Percentiles rank a stretch among this genome's conserved stretches.
phyloP scores from a whole-genome alignment of 2,797 vertebrate genomes.

The Streptopelia turtur region DNA sequence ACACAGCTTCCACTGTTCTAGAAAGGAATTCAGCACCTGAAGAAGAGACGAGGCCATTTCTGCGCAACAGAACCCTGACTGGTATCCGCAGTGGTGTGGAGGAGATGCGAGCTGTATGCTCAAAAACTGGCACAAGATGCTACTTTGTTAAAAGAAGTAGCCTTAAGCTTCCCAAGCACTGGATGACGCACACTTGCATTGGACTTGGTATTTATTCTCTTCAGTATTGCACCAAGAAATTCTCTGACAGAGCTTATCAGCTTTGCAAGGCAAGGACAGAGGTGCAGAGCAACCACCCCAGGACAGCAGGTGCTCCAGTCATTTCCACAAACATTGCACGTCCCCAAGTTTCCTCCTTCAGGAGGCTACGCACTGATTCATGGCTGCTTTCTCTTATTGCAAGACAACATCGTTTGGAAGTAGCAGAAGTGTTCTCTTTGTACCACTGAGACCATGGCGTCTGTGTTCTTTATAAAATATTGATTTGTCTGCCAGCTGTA shows the following conservation, averaged over 20 bases:
- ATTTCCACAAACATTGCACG: background rate
- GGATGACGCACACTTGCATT: background rate
- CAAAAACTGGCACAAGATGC: background rate
- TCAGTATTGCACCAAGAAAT: background rate
- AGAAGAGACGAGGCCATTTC: background rate
- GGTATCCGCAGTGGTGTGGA: accelerated
- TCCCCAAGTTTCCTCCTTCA: background rate
- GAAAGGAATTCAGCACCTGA: background rate
- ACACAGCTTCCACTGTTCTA: background rate
- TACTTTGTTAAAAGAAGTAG: background rate
- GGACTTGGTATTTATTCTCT: background rate
- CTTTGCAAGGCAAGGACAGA: background rate
- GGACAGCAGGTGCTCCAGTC: background rate
- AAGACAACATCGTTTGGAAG: conserved; percentile 4
- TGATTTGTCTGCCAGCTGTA: conserved; percentile 40
- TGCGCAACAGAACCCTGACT: background rate
- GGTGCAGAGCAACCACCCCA: background rate
- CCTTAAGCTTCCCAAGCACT: background rate
- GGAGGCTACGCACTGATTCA: background rate
- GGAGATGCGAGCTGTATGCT: background rate
- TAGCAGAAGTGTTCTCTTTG: background rate
- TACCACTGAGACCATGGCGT: background rate
- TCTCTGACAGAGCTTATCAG: background rate
- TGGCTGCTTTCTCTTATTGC: background rate
- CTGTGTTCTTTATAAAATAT: conserved; percentile 52